phyloP scores from a whole-genome alignment of 1,140 invertebrate species.

The Nasonia vitripennis region DNA sequence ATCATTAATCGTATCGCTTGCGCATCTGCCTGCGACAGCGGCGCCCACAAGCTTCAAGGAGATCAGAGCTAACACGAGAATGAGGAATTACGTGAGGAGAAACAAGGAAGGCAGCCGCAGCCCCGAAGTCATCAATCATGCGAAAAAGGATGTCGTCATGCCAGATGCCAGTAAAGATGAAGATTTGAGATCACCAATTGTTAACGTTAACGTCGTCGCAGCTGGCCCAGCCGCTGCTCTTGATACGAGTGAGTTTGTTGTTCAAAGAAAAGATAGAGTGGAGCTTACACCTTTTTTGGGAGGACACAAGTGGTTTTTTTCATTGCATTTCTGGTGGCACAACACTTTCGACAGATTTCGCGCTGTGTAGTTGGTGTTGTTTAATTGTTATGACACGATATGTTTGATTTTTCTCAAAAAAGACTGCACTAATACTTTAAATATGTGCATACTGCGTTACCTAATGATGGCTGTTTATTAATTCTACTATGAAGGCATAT shows the following conservation, averaged over 20 bases:
- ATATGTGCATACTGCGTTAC: slow-evolving; percentile 22
- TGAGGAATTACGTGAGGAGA: slow-evolving; percentile 79
- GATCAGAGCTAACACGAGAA: slow-evolving; percentile 77
- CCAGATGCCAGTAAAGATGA: slow-evolving; percentile 69
- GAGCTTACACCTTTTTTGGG: slow-evolving; percentile 31
- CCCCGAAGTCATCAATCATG: slow-evolving; percentile 63
- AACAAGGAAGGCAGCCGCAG: slow-evolving; percentile 77
- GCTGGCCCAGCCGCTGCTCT: slow-evolving; percentile 50
- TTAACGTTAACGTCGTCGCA: slow-evolving; percentile 51
- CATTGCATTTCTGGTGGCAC: slow-evolving; percentile 10
- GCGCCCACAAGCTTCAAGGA: slow-evolving; percentile 74
- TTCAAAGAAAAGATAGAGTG: slow-evolving; percentile 26
- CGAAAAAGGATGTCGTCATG: not conserved
- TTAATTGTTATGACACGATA: slow-evolving; percentile 2
- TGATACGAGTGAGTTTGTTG: slow-evolving; percentile 71
- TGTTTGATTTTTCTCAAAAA: not conserved
- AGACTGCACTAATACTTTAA: slow-evolving; percentile 30
- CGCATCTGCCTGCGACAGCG: slow-evolving; percentile 66
- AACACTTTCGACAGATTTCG: slow-evolving; percentile 7
- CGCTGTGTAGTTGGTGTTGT: slow-evolving; percentile 7
- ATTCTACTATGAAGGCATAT: slow-evolving; percentile 21
- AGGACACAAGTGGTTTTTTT: slow-evolving; percentile 37
- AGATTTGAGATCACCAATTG: slow-evolving; percentile 68
- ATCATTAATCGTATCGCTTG: slow-evolving; percentile 71
- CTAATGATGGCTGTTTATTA: slow-evolving; percentile 12